These are phyloP conservation scores for Heliornis fulica DNA, from an alignment of 2,113 vertebrate species.

Conservation along the genomic window DNA sequence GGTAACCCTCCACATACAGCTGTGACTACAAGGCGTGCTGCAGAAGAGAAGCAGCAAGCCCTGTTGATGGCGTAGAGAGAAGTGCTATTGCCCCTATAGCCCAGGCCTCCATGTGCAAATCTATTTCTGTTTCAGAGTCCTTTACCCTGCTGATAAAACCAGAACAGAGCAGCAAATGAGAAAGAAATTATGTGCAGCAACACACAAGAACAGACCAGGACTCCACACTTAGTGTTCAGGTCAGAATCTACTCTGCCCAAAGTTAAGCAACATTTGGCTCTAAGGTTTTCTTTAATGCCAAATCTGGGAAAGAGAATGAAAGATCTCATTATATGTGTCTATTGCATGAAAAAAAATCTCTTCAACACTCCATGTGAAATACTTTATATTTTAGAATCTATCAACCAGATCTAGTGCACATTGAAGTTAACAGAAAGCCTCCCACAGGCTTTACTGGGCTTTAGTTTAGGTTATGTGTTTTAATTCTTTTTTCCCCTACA, in stretches of 20 bases:
- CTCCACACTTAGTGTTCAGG: neutral
- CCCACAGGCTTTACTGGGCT: conserved; percentile 40
- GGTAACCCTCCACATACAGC: neutral
- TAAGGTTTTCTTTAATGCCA: conserved; percentile 5
- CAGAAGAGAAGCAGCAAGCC: neutral
- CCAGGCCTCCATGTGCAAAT: neutral
- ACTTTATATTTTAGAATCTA: conserved; percentile 48
- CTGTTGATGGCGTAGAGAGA: neutral
- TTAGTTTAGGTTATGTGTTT: conserved; percentile 47
- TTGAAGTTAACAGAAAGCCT: conserved; percentile 54
- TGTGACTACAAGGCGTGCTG: neutral
- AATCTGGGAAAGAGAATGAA: conserved; percentile 1
- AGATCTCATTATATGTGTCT: neutral
- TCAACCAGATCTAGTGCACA: conserved; percentile 1
- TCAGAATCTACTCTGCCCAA: neutral
- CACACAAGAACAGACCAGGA: conserved; percentile 10
- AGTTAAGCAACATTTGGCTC: conserved; percentile 1
- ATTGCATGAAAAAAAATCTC: conserved; percentile 35
- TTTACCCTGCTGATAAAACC: neutral
- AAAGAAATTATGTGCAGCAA: neutral
- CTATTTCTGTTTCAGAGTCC: neutral
- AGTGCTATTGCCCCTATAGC: neutral
- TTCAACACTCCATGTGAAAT: conserved; percentile 5
- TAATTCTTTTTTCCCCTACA: conserved; percentile 29
- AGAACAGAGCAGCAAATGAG: neutral